Conservation (phyloP, 2,797 vertebrate species). For the Kryptolebias ocellatus region DNA sequence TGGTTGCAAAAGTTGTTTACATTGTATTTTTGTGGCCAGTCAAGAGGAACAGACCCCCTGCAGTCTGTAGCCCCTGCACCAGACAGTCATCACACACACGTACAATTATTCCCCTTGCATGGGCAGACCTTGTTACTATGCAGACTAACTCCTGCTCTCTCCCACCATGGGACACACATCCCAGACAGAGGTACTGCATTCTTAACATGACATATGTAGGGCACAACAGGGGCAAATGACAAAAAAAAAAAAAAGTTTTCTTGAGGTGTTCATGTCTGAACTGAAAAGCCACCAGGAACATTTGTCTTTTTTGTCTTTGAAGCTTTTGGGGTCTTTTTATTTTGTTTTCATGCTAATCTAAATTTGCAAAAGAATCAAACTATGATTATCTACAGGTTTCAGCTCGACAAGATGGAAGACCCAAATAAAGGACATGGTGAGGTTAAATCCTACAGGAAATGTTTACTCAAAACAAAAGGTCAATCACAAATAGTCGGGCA, state of each 20-base stretch:
- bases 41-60: constrained; percentile 73
- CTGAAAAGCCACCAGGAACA: neutral
- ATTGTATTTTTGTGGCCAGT: constrained; percentile 60
- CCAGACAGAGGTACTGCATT: constrained; percentile 43
- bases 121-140: constrained; percentile 63
- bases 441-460: neutral
- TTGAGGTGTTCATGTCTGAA: constrained; percentile 2
- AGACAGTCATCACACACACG: constrained; percentile 54
- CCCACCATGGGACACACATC: constrained; percentile 42
- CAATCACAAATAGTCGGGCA: neutral
- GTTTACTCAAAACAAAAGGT: neutral
- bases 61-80: constrained; percentile 61
- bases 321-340: neutral
- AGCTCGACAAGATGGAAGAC: neutral
- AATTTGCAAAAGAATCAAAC: neutral
- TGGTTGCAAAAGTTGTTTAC: constrained; percentile 62
- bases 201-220: constrained; percentile 67
- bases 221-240: constrained; percentile 32
- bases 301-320: neutral
- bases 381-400: neutral
- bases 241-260: constrained; percentile 25
- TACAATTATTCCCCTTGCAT: constrained; percentile 40
- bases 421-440: neutral
- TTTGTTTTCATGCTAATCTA: neutral
- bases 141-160: constrained; percentile 58